Base-by-base conservation (phyloP, 1,140 invertebrate species). In the Cotesia typhae region DNA sequence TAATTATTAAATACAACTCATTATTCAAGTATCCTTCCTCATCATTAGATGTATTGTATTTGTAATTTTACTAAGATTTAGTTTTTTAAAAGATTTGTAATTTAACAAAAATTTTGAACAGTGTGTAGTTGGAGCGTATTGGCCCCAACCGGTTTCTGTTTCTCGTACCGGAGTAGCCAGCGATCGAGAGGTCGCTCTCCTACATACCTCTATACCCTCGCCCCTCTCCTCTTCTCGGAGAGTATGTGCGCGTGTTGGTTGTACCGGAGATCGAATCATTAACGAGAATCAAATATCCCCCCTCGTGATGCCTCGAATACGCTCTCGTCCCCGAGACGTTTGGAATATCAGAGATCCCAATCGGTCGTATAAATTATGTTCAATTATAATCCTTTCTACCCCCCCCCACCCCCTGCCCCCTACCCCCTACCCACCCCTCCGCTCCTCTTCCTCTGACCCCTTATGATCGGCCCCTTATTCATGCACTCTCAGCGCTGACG, bases 241-340 rank as follows among this genome's bases (percentile, higher is more conserved):
- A 41, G 36, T 75, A 63, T 71, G 65, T 68, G 65, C 61, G 73
- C 70, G 65, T 71, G 74, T 72, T 75, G 74, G 70, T 72, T 75
- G 64, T 75, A 72, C 37, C 68, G 75, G 76, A 78, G 75, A 79
- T 76, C 78, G 75, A 77, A 74, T 77, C 75, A 79, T 78, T 78
- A 81, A 77, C 77, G 76, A 76, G 76, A 80, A 79, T 80, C 77
- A 77, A 79, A 80, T 76, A 77, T 80, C 74, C 72, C 70, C 63
- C 63, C 47, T 57, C 35, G 61, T 53, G 63, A 70, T 70, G 64
- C 69, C 61, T 47, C 37, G 5, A 51, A 47, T 64, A 52, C 41
- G n/a, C 59, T 41, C 68, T 35, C 41, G 20, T 63, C 51, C 68
- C 4, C 37, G n/a, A 60, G 67, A 47, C 63, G 68, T 57, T 68